Evolutionary conservation across 2,888 invertebrate genomes (phyloP), one percentile per base, ranked within the genome.

Genomic region (Sinohyriopsis cumingii): DNA sequence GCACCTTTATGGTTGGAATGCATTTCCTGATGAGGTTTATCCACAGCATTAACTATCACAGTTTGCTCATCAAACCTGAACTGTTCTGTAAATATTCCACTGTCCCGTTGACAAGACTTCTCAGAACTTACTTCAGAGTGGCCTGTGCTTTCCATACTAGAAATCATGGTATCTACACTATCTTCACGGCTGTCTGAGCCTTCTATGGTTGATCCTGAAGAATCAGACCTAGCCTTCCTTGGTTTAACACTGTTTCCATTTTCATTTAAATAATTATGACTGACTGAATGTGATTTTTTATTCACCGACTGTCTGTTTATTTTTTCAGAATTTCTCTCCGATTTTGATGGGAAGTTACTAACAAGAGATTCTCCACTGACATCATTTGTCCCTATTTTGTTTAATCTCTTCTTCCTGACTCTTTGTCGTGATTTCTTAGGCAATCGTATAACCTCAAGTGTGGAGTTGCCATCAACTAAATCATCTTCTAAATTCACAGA

Each of bases 391-490:
- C 1, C 12, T 45, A 45, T 45, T 45, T 45, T 45, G 12, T 45
- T 45, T 45, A 45, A 45, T 45, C 12, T 45, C 66, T 70, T 75
- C 59, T 70, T 77, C 22, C 67, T 59, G 64, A 68, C 73, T 18
- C 70, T 69, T 15, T 68, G 64, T 56, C 69, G 70, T 12, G 73
- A 71, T 68, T 73, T 75, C 45, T 70, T 77, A 20, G 67, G 67
- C 19, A 75, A 33, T 33, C 71, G 64, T 45, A 77, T 75, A 9
- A 77, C 73, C 55, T 77, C 77, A 7, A 77, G 53, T 15, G 65
- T 66, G 12, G 64, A 20, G 56, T 12, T 45, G 55, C 64, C 55
- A 55, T 55, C 54, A 64, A 55, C 20, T 25, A 25, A 24, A 20
- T 15, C 20, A 33, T 28, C 63, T 45, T 63, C 33, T 33, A 54